Evolutionary conservation across 2,888 invertebrate species (phyloP).

Genomic region (Hyppa rectilinea): DNA sequence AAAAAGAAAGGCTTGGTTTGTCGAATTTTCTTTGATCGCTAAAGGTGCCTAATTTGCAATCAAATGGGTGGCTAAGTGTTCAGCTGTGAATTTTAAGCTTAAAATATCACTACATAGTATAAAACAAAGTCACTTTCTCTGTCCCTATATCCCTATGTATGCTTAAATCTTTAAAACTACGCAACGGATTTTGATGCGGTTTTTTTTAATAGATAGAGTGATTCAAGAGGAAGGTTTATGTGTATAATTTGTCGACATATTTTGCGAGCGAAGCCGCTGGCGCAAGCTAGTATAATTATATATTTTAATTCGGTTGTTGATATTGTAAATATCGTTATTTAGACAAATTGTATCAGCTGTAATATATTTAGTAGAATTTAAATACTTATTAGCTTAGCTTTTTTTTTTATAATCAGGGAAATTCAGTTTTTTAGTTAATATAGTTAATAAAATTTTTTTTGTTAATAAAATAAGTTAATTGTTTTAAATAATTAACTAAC

Average conservation of each 20-base stretch:
- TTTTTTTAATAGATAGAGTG: no score
- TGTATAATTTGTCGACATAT: no score
- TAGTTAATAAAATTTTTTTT: no score
- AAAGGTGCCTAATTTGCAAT: conserved; percentile 40
- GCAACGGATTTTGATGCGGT: no score
- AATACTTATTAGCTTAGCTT: conserved; percentile 46
- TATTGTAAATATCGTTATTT: conserved; percentile 58
- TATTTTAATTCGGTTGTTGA: conserved; percentile 34
- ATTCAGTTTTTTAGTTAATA: conserved; percentile 46
- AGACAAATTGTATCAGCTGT: conserved; percentile 45
- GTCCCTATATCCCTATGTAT: no score
- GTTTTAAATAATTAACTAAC: background rate
- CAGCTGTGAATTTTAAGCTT: conserved; percentile 19
- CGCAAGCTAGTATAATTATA: no score
- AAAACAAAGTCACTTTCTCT: no score
- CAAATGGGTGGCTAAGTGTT: conserved; percentile 19
- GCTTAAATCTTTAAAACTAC: no score
- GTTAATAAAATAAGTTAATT: background rate
- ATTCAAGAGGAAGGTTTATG: no score
- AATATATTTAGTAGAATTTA: conserved; percentile 46
- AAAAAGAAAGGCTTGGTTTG: background rate
- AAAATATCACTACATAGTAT: no score
- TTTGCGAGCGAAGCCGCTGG: no score
- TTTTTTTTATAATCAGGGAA: conserved; percentile 65
- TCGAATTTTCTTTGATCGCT: conserved; percentile 16